These are phyloP conservation scores for Platyura marginata DNA, from an alignment of 1,140 invertebrate genomes.

Conservation along the genomic window DNA sequence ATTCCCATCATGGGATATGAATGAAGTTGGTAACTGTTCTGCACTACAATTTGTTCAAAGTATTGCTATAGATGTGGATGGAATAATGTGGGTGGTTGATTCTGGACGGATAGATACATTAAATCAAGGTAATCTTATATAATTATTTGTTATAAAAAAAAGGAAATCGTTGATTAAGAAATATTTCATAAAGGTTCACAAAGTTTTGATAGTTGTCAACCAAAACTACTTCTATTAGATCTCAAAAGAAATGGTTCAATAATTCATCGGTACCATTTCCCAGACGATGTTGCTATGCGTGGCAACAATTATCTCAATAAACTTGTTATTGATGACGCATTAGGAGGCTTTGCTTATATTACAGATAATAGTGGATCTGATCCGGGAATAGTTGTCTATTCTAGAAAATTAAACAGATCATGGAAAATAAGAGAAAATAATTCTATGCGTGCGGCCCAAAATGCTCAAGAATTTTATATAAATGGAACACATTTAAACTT, in stretches of 20 bases:
- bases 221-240: slow-evolving; percentile 46
- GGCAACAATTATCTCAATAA: slow-evolving; percentile 40
- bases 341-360: slow-evolving; percentile 46
- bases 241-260: slow-evolving; percentile 34
- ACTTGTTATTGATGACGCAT: slow-evolving; percentile 44
- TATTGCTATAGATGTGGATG: slow-evolving; percentile 45
- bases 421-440: slow-evolving; percentile 43
- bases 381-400: slow-evolving; percentile 51
- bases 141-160: not conserved
- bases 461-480: slow-evolving; percentile 34
- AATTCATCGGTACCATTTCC: slow-evolving; percentile 33
- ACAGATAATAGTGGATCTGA: slow-evolving; percentile 41
- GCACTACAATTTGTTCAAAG: slow-evolving; percentile 49
- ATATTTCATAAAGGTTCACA: slow-evolving; percentile 1
- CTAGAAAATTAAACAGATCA: slow-evolving; percentile 32
- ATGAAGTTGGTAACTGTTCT: slow-evolving; percentile 35
- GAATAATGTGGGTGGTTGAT: slow-evolving; percentile 52
- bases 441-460: slow-evolving; percentile 36
- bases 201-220: slow-evolving; percentile 28
- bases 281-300: slow-evolving; percentile 27
- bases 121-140: not conserved
- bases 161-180: no score
- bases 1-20: slow-evolving; percentile 46
- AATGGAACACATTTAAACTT: slow-evolving; percentile 31
- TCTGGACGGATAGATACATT: slow-evolving; percentile 30